Evolutionary conservation across 2,888 invertebrate species (phyloP), one percentile per base, ranked within the genome.

Genomic region (Drosophila peninsularis): DNA sequence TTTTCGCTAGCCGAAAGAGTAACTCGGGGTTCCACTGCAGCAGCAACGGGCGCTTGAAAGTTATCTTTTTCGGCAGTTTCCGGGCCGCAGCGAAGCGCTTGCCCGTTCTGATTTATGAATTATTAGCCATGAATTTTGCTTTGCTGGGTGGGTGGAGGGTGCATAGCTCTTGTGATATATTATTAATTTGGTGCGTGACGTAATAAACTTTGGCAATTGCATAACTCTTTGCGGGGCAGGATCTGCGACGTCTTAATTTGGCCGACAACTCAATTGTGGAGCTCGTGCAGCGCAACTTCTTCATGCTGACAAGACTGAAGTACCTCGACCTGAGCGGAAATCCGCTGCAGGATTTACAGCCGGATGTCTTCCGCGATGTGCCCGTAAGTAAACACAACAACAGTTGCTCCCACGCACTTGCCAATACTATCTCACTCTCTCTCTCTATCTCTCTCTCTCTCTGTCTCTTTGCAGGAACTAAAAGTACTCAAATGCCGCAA

Each of bases 361-460:
- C 96, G 11, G 96, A 96, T 92, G 95, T 96, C 52, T 96, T 96
- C 92, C 96, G 95, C 90, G 96, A 96, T 92, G 93, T 94, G 78
- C 93, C 94, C 92, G 94, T 94, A 91, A 93, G 93, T 89, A 93
- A 63, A 71, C 54, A 55, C 52, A 80, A 32, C 37, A 52, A 41
- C 36, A 57, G 41, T 32, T n/a, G 49, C 50, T 21, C 5, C 1
- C n/a, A 75, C 71, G 69, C 73, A 68, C 52, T 52, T 67, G 17
- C 32, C 37, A 41, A 5, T 6, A 17, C 27, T 65, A 3, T 39
- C n/a, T 47, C n/a, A 39, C 27, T 32, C 19, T 49, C 42, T 62
- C 21, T 64, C 37, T 45, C 60, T 53, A 13, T 41, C 24, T 34
- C 17, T 52, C 30, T 71, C 17, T 62, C 4, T 32, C n/a, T 30